These are phyloP conservation scores for Colossoma macropomum DNA, from an alignment of 2,113 vertebrate species.

Conservation along the genomic window DNA sequence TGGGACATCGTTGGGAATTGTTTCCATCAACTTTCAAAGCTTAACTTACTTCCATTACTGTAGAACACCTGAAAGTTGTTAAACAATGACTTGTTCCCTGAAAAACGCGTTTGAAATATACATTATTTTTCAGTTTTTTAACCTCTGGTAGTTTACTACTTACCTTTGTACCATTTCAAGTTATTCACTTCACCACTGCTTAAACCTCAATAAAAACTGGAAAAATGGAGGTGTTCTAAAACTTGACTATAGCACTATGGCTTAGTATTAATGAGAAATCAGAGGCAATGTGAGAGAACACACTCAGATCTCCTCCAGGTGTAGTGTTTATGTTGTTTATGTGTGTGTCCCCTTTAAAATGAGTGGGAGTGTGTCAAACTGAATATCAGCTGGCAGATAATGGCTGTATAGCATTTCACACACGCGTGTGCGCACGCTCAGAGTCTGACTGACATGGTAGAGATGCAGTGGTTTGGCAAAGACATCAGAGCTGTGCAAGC, in stretches of 20 bases:
- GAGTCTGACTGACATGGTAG: slow-evolving; percentile 58
- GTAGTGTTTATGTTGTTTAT: slow-evolving; percentile 55
- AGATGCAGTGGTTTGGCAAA: slow-evolving; percentile 72
- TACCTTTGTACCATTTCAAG: too few species aligned
- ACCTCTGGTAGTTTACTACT: too few species aligned
- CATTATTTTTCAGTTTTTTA: too few species aligned
- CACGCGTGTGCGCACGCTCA: slow-evolving; percentile 54
- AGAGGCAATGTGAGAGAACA: slow-evolving; percentile 52
- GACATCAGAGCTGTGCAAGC: slow-evolving; percentile 61
- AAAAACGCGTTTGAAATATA: too few species aligned
- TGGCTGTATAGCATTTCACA: slow-evolving; percentile 73
- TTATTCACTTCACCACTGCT: too few species aligned
- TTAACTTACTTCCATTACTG: too few species aligned
- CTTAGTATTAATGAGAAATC: background rate
- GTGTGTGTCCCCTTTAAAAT: slow-evolving; percentile 49
- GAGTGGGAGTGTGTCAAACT: slow-evolving; percentile 46
- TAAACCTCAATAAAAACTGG: too few species aligned
- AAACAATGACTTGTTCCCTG: too few species aligned
- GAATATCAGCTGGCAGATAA: slow-evolving; percentile 75
- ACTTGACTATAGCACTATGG: background rate
- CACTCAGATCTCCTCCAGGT: slow-evolving; percentile 38
- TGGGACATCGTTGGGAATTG: too few species aligned
- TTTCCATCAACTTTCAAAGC: too few species aligned
- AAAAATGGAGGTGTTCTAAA: too few species aligned
- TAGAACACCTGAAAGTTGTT: too few species aligned